A percentile compares a stretch with the other conserved stretches of the same genome.
Evolutionary conservation across 2,888 invertebrate genomes (phyloP).

Genomic region (Limnephilus rhombicus): DNA sequence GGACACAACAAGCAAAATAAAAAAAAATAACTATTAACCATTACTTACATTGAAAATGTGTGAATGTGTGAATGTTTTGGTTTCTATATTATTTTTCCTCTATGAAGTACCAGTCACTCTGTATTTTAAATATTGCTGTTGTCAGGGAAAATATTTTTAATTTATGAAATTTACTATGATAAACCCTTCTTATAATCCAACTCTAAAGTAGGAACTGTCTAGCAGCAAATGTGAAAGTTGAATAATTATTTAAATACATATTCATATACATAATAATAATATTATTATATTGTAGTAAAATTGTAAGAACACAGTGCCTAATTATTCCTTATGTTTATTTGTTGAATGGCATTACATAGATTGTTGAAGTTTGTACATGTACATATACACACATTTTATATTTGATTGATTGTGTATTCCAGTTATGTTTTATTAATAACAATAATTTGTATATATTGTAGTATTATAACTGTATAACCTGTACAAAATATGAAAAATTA

Average conservation of each 20-base stretch:
- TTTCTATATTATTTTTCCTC: not conserved
- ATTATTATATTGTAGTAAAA: conserved; percentile 36
- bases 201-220: conserved; percentile 28
- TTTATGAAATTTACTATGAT: not conserved
- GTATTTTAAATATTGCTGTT: not conserved
- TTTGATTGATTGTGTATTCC: conserved; percentile 57
- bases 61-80: too few relatives aligned
- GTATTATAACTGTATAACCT: conserved; percentile 61
- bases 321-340: conserved; percentile 58
- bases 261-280: conserved; percentile 39
- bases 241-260: conserved; percentile 36
- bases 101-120: not conserved
- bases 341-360: conserved; percentile 57
- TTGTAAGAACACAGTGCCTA: conserved; percentile 63
- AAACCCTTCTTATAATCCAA: conserved; percentile 15
- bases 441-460: conserved; percentile 60
- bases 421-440: conserved; percentile 56
- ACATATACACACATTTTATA: conserved; percentile 59
- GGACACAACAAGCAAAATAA: not conserved
- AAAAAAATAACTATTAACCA: not conserved
- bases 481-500: conserved; percentile 64
- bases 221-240: conserved; percentile 44
- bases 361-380: conserved; percentile 63
- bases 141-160: not conserved
- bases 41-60: not conserved